Conservation (phyloP, 2,113 vertebrate species). For the Setophaga kirtlandii region DNA sequence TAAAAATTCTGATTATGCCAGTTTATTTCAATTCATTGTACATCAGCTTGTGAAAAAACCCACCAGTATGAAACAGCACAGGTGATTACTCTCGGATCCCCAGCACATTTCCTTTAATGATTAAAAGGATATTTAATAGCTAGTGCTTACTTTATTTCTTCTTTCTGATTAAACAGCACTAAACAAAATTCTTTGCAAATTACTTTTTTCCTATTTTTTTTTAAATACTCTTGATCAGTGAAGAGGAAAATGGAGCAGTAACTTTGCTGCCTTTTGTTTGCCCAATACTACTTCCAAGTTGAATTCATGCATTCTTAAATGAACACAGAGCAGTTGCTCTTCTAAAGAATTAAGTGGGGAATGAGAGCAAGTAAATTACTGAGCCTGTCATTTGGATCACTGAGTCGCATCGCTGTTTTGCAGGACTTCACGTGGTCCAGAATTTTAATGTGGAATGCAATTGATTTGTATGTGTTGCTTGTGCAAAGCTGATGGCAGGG, state of each 20-base stretch:
- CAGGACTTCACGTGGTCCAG: constrained; percentile 49
- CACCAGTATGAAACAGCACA: not conserved
- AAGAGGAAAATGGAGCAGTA: constrained; percentile 64
- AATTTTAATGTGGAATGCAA: constrained; percentile 59
- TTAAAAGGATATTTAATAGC: constrained; percentile 50
- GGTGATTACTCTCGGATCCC: constrained; percentile 4
- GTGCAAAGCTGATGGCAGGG: constrained; percentile 20
- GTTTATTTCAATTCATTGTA: constrained; percentile 30
- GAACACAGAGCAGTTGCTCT: constrained; percentile 53
- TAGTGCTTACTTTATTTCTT: constrained; percentile 11
- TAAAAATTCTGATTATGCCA: constrained; percentile 20
- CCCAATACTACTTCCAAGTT: constrained; percentile 24
- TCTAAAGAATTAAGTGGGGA: constrained; percentile 69
- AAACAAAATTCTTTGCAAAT: constrained; percentile 42
- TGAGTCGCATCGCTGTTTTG: constrained; percentile 60
- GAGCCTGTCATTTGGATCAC: constrained; percentile 62
- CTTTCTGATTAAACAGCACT: constrained; percentile 31
- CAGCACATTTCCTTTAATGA: constrained; percentile 10
- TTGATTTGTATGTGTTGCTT: constrained; percentile 63
- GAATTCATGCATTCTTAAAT: constrained; percentile 60
- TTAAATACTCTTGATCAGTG: constrained; percentile 18
- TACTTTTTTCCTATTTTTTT: not conserved
- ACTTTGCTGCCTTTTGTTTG: constrained; percentile 61
- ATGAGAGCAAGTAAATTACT: constrained; percentile 69
- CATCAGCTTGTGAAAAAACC: not conserved